Conservation (phyloP, 1,140 invertebrate genomes). For the Bombus impatiens region DNA sequence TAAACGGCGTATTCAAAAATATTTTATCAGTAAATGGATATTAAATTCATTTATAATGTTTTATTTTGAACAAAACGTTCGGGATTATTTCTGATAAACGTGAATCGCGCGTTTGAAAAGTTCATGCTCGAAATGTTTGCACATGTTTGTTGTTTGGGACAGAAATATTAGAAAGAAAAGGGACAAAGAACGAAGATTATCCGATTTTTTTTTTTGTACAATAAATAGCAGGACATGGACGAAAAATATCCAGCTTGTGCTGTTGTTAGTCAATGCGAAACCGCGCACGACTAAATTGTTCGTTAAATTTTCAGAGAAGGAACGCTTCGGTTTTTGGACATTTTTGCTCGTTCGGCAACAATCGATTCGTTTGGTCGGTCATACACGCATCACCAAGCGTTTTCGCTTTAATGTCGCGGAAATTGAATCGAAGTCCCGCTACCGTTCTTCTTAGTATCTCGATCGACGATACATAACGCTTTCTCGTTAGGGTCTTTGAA, state of each 20-base stretch:
- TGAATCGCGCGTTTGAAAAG: not conserved
- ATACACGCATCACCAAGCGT: not conserved
- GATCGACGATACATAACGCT: slow-evolving; percentile 1
- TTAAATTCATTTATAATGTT: not conserved
- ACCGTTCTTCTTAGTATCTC: slow-evolving; percentile 5
- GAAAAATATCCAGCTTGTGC: not conserved
- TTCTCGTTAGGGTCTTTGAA: slow-evolving; percentile 47
- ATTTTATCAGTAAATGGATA: no score
- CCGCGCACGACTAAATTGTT: not conserved
- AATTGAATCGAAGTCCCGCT: slow-evolving; percentile 13
- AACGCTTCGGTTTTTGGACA: not conserved
- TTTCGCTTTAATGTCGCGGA: not conserved
- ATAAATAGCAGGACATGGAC: not conserved
- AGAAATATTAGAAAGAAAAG: not conserved
- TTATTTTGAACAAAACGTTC: no score
- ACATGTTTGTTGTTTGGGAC: no score
- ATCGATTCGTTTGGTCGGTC: slow-evolving; percentile 13
- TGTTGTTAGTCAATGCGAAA: not conserved
- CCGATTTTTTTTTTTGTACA: not conserved
- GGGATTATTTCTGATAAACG: not conserved
- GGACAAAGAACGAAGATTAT: not conserved
- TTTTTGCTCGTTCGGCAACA: not conserved
- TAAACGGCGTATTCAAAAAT: not conserved
- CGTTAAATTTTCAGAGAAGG: not conserved
- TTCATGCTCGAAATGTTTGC: not conserved